Base-by-base conservation (phyloP, 2,888 invertebrate genomes). In the Synergus umbraculus region DNA sequence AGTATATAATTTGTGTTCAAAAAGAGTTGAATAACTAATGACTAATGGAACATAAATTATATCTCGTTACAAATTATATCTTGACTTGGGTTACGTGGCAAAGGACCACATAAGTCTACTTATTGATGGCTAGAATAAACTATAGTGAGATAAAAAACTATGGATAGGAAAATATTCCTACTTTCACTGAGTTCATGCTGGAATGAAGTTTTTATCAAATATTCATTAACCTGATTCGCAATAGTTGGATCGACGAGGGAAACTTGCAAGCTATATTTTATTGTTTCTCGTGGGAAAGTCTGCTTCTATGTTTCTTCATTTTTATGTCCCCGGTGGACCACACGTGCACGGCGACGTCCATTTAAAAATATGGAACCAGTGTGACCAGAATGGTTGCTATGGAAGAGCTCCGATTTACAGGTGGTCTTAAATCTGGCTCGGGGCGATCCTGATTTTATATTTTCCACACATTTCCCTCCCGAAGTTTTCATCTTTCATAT, bases 301-400 rank as follows among this genome's bases (percentile, higher is more conserved):
- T 41, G 46, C 76, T 44, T 22, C 78, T 60, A 29, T 46, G 15
- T 41, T 78, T 79, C 63, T 78, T 43, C 54, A 63, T 77, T 78
- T 79, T 73, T 15, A 81, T 85, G 89, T 90, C 89, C 91, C 91
- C 89, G 89, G 89, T 90, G 86, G 89, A 89, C 90, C 90, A 91
- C 91, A 87, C 90, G 90, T 87, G 87, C 90, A 89, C 91, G 89
- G 88, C 89, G 81, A 76, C 87, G 87, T 89, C 89, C 90, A 86
- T 87, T 90, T 91, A 89, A 91, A 92, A 91, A 90, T 91, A 91
- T 92, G 91, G 92, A 92, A 92, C 92, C 91, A 92, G 92, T 91
- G 92, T 92, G 92, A 92, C 92, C 92, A 92, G 92, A 92, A 92
- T 92, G 91, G 92, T 92, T 92, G 91, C 91, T 92, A 92, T 92